Conservation (phyloP, 1,140 invertebrate genomes). For the Lasioglossum albipes region DNA sequence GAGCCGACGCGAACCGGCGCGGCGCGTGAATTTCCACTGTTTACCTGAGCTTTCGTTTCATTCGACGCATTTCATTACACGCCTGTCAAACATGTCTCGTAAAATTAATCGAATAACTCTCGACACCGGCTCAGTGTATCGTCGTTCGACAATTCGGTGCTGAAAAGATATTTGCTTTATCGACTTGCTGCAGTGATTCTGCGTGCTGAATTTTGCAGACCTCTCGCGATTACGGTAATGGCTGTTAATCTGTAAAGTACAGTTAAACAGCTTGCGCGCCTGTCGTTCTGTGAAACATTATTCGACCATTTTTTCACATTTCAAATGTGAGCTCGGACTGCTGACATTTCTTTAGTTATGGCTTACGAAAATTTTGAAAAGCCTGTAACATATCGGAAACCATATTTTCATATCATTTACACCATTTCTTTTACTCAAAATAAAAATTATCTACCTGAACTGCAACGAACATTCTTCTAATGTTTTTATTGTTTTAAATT, state of each 20-base stretch:
- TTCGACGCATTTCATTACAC: conserved; percentile 16
- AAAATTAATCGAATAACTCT: conserved; percentile 41
- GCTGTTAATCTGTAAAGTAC: conserved; percentile 34
- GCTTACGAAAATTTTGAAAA: too few relatives aligned
- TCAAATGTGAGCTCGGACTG: too few relatives aligned
- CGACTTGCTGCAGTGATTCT: conserved; percentile 23
- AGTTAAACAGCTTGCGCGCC: conserved; percentile 27
- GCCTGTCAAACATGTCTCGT: conserved; percentile 8
- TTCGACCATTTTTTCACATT: not conserved
- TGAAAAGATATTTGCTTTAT: conserved; percentile 26
- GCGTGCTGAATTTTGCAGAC: not conserved
- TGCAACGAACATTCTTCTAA: too few relatives aligned
- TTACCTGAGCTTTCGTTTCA: conserved; percentile 3
- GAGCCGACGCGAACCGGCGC: not conserved
- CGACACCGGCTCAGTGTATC: not conserved
- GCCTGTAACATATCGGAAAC: too few relatives aligned
- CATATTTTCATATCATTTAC: too few relatives aligned
- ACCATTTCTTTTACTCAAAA: too few relatives aligned
- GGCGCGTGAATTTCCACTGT: not conserved
- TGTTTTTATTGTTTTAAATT: too few relatives aligned
- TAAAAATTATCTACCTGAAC: too few relatives aligned
- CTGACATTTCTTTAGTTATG: too few relatives aligned
- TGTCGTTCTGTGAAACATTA: not conserved
- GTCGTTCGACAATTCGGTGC: not conserved
- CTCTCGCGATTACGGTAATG: conserved; percentile 18